These are phyloP conservation scores for Netelia virgata DNA, from an alignment of 2,888 invertebrate genomes.

Conservation along the genomic window DNA sequence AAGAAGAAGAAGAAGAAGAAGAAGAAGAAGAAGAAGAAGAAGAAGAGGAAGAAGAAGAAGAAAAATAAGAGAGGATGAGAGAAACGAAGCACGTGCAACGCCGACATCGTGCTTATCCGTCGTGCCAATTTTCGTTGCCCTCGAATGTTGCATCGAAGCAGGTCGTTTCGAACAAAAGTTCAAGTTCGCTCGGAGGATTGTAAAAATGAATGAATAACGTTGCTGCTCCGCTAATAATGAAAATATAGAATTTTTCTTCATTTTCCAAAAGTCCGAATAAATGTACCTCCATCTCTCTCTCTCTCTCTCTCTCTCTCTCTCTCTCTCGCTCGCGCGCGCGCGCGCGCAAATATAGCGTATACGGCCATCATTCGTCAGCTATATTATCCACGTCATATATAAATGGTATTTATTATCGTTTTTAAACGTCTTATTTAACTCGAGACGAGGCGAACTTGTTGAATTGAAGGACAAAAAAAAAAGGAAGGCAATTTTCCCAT, in stretches of 20 bases:
- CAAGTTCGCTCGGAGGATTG: conserved; percentile 32
- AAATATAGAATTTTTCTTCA: background rate
- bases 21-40: no score
- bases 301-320: background rate
- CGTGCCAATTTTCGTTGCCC: no score
- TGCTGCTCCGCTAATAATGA: background rate
- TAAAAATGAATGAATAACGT: background rate
- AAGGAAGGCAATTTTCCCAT: conserved; percentile 33
- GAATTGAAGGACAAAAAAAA: conserved; percentile 39
- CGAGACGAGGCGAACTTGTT: background rate
- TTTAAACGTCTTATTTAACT: conserved; percentile 4
- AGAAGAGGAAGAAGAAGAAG: no score
- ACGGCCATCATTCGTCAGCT: background rate
- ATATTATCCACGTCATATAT: background rate
- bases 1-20: no score
- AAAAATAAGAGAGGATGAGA: no score
- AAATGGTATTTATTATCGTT: conserved; percentile 27
- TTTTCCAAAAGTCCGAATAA: no score
- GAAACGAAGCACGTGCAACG: no score
- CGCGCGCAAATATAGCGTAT: background rate
- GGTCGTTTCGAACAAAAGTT: conserved; percentile 11
- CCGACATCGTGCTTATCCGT: no score
- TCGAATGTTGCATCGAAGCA: background rate
- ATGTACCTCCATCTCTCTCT: background rate
- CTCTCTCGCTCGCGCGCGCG: no score